Conservation (phyloP, 2,888 invertebrate genomes). For the Drosophila nr. perissopoda region DNA sequence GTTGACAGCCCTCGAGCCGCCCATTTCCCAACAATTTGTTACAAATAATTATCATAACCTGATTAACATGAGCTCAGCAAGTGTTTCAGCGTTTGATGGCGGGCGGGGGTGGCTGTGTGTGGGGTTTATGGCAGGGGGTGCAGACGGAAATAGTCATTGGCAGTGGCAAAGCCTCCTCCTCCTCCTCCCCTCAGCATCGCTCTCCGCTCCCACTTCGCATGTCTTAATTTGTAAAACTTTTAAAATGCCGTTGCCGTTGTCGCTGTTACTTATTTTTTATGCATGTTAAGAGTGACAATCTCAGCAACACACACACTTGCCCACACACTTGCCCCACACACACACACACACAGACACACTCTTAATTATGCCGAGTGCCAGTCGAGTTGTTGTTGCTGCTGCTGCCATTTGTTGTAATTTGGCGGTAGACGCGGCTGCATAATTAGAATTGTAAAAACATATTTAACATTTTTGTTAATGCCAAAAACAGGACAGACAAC, state of each 20-base stretch:
- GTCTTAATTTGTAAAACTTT: slow-evolving; percentile 76
- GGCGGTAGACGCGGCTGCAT: slow-evolving; percentile 73
- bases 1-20: slow-evolving; percentile 32
- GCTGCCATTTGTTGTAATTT: slow-evolving; percentile 70
- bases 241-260: slow-evolving; percentile 73
- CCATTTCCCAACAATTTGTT: slow-evolving; percentile 80
- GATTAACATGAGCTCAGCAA: slow-evolving; percentile 84
- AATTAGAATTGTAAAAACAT: slow-evolving; percentile 77
- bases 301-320: slow-evolving; percentile 53
- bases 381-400: slow-evolving; percentile 43
- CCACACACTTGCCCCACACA: slow-evolving; percentile 39
- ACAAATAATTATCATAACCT: slow-evolving; percentile 85
- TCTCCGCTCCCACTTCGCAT: slow-evolving; percentile 31
- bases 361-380: slow-evolving; percentile 77
- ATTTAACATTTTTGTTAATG: slow-evolving; percentile 56
- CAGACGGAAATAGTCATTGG: slow-evolving; percentile 62
- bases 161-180: slow-evolving; percentile 13
- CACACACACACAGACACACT: slow-evolving; percentile 36
- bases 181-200: not conserved
- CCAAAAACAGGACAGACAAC: slow-evolving; percentile 24
- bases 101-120: not conserved
- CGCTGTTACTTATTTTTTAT: slow-evolving; percentile 77
- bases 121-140: slow-evolving; percentile 10
- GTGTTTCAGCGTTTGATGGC: slow-evolving; percentile 44
- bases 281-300: slow-evolving; percentile 80